These are phyloP conservation scores for Xenops minutus DNA, from an alignment of 2,797 vertebrate species.

Conservation along the genomic window DNA sequence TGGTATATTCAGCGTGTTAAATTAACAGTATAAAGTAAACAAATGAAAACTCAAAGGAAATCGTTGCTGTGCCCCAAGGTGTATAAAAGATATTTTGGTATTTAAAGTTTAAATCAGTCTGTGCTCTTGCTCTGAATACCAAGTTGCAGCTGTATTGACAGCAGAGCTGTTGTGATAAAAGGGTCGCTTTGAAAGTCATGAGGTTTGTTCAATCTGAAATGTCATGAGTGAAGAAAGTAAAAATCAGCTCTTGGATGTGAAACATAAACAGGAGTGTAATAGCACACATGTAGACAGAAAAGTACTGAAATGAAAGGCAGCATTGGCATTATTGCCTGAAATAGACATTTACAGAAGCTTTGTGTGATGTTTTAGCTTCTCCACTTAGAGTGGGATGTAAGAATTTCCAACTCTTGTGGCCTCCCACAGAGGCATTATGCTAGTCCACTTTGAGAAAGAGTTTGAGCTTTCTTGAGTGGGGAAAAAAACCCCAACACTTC, in stretches of 20 bases:
- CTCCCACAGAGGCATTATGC: not conserved
- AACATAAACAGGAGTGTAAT: not conserved
- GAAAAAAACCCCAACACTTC: accelerated
- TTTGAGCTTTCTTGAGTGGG: not conserved
- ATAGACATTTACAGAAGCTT: not conserved
- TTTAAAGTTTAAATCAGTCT: slow-evolving; percentile 53
- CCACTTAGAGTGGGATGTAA: not conserved
- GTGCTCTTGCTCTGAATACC: slow-evolving; percentile 9
- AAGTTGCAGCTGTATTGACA: not conserved
- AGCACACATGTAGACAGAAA: not conserved
- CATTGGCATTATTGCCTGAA: not conserved
- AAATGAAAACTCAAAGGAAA: not conserved
- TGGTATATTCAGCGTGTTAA: not conserved
- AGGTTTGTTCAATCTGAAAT: slow-evolving; percentile 19
- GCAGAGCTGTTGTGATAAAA: not conserved
- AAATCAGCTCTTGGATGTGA: not conserved
- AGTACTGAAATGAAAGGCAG: not conserved
- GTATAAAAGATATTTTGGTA: not conserved
- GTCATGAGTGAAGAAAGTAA: not conserved
- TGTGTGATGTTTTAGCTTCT: not conserved
- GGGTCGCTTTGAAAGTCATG: slow-evolving; percentile 11
- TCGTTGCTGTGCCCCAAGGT: not conserved
- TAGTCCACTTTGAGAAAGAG: not conserved
- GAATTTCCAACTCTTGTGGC: not conserved
- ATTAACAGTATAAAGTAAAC: slow-evolving; percentile 4